Evolutionary conservation across 1,140 invertebrate species (phyloP), one percentile per base, ranked within the genome.

Genomic region (Argopecten irradians): DNA sequence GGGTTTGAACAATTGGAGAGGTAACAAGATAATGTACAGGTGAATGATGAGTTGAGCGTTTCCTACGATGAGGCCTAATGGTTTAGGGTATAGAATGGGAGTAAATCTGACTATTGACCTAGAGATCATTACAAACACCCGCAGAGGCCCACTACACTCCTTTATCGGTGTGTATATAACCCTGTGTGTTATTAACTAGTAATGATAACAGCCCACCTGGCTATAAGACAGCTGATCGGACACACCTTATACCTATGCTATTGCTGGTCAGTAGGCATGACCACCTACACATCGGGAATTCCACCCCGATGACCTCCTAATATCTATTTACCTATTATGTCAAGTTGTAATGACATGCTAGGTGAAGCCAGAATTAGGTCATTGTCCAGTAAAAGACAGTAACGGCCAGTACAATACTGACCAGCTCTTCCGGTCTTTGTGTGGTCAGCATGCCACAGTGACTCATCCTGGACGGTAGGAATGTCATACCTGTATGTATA

Each of bases 371-470:
- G 28, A 71, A 71, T 1, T 71, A 28, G 55, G 55, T 71, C 55
- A 71, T 28, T 71, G 55, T 71, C 55, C 55, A 71, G 55, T 11
- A 39, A 39, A 28, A 71, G 55, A 71, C 22, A 71, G 28, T 28
- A 28, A 22, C 16, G 22, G 28, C 55, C 16, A 16, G 55, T 71
- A 71, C n/a, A 71, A 28, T 71, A 71, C 28, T 71, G 55, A 71
- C 55, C 55, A 28, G 11, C 55, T n/a, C 55, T 71, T 71, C 55
- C 55, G 55, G 55, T 71, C n/a, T 71, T 71, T 71, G 55, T 71
- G 55, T 71, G 55, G 55, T 71, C 55, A 71, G 11, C 55, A 71
- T 71, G 16, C 55, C 55, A 71, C 8, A n/a, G 55, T 71, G 55
- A 71, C 55, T 71, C 1, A n/a, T 71, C 55, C 55, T 28, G 5